These are phyloP conservation scores for Zaprionus capensis DNA, from an alignment of 1,140 invertebrate genomes.

Conservation along the genomic window DNA sequence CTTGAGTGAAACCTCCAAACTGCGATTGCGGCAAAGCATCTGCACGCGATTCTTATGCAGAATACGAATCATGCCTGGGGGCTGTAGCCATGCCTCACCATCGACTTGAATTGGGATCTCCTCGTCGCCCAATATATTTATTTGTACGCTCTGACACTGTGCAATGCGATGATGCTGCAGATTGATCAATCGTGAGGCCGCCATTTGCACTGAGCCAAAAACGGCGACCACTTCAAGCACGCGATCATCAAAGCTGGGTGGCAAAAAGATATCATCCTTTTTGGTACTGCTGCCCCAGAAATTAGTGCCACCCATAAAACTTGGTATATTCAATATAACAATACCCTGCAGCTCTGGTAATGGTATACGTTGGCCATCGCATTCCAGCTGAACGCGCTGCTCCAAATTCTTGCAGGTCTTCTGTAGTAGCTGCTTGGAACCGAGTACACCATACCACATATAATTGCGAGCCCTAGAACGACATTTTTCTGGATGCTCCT, in stretches of 20 bases:
- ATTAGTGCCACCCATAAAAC: conserved; percentile 99
- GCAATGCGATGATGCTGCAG: conserved; percentile 98
- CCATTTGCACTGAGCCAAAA: conserved; percentile 98
- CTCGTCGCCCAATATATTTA: conserved; percentile 96
- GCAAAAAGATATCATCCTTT: conserved; percentile 94
- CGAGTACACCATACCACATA: conserved; percentile 98
- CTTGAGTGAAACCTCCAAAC: conserved; percentile 94
- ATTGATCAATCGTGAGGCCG: conserved; percentile 96
- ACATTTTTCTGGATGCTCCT: conserved; percentile 99
- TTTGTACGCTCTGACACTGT: conserved; percentile 97
- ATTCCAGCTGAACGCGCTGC: conserved; percentile 96
- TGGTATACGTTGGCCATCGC: conserved; percentile 95
- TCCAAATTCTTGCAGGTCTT: conserved; percentile 98
- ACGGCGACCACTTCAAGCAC: conserved; percentile 98
- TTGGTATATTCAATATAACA: conserved; percentile 98
- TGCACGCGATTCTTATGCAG: conserved; percentile 98
- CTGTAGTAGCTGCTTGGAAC: conserved; percentile 95
- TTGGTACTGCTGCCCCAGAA: conserved; percentile 98
- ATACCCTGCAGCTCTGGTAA: conserved; percentile 97
- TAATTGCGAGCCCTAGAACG: conserved; percentile 96
- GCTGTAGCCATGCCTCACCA: conserved; percentile 99
- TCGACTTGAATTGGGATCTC: conserved; percentile 97
- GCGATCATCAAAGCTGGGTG: conserved; percentile 96
- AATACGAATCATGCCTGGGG: conserved; percentile 97
- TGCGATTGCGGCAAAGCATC: conserved; percentile 96